A percentile compares a stretch with the other conserved stretches of the same genome.
Conservation (phyloP, 2,888 invertebrate species). For the Octodonta nipae region DNA sequence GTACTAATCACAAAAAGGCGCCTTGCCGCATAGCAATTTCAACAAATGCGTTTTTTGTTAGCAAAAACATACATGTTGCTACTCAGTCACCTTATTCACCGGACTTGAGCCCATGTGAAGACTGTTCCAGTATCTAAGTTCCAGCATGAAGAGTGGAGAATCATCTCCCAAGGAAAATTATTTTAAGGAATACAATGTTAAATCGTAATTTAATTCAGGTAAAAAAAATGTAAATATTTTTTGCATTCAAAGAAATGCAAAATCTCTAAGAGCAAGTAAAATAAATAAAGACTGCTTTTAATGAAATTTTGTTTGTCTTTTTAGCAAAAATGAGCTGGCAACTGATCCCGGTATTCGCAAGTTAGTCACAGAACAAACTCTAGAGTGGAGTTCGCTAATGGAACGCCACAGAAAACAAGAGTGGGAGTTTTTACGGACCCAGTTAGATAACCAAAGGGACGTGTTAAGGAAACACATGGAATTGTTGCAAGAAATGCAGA, state of each 20-base stretch:
- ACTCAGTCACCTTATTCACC: conserved; percentile 6
- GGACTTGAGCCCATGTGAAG: conserved; percentile 4
- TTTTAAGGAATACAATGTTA: neutral
- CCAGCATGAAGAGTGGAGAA: neutral
- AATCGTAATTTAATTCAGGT: neutral
- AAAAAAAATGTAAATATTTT: too few relatives aligned
- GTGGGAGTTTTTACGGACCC: conserved; percentile 65
- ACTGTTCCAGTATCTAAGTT: neutral
- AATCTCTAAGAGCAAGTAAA: too few relatives aligned
- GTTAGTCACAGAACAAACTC: conserved; percentile 82
- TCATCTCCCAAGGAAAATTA: neutral
- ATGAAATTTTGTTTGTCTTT: conserved; percentile 10
- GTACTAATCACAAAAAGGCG: conserved; percentile 2
- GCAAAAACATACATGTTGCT: conserved; percentile 5
- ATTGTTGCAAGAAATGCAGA: conserved; percentile 65
- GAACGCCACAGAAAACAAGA: conserved; percentile 70
- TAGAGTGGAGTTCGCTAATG: conserved; percentile 87
- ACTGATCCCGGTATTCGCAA: conserved; percentile 65
- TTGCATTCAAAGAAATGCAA: too few relatives aligned
- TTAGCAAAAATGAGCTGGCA: conserved; percentile 67
- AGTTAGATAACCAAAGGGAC: conserved; percentile 73
- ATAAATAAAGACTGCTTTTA: neutral
- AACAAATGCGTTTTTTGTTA: conserved; percentile 5
- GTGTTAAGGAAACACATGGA: conserved; percentile 62
- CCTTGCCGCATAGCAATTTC: conserved; percentile 4